phyloP scores from a whole-genome alignment of 1,140 invertebrate species.

The Bursaphelenchus mucronatus region DNA sequence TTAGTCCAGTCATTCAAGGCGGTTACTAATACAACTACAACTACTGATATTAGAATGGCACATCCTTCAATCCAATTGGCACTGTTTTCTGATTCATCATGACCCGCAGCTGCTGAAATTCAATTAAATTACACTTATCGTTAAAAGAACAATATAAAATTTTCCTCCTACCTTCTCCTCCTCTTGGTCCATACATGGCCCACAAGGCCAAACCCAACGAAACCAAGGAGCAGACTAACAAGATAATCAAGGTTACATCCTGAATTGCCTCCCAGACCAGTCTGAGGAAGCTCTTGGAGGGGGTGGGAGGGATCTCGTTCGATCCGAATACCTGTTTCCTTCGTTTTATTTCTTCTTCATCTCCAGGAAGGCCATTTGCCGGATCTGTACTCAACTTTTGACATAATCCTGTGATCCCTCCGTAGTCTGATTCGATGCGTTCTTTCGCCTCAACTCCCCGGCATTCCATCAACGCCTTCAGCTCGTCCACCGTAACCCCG shows the following conservation, averaged over 20 bases:
- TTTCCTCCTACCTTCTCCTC: too few species aligned
- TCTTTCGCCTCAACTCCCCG: slow-evolving; percentile 44
- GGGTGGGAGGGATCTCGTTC: slow-evolving; percentile 96
- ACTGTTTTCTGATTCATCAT: slow-evolving; percentile 40
- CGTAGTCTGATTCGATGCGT: slow-evolving; percentile 57
- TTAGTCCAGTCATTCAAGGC: slow-evolving; percentile 59
- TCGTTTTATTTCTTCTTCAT: slow-evolving; percentile 78
- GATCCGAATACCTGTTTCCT: slow-evolving; percentile 88
- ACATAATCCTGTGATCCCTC: slow-evolving; percentile 78
- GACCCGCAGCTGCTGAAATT: slow-evolving; percentile 39
- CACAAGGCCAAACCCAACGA: slow-evolving; percentile 85
- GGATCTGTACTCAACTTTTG: slow-evolving; percentile 85
- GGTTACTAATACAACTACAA: slow-evolving; percentile 60
- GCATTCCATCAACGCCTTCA: slow-evolving; percentile 42
- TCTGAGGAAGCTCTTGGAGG: slow-evolving; percentile 94
- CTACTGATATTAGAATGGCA: slow-evolving; percentile 58
- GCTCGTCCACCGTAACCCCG: slow-evolving; percentile 23
- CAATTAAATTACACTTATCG: slow-evolving; percentile 67
- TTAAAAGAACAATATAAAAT: too few species aligned
- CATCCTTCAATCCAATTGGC: slow-evolving; percentile 60
- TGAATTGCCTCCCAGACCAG: slow-evolving; percentile 98
- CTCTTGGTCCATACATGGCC: too few species aligned
- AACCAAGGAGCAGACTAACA: slow-evolving; percentile 68
- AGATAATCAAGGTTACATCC: slow-evolving; percentile 94
- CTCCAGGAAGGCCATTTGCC: slow-evolving; percentile 77